These are phyloP conservation scores for Drosophila nebulosa DNA, from an alignment of 1,140 invertebrate genomes.

Conservation along the genomic window DNA sequence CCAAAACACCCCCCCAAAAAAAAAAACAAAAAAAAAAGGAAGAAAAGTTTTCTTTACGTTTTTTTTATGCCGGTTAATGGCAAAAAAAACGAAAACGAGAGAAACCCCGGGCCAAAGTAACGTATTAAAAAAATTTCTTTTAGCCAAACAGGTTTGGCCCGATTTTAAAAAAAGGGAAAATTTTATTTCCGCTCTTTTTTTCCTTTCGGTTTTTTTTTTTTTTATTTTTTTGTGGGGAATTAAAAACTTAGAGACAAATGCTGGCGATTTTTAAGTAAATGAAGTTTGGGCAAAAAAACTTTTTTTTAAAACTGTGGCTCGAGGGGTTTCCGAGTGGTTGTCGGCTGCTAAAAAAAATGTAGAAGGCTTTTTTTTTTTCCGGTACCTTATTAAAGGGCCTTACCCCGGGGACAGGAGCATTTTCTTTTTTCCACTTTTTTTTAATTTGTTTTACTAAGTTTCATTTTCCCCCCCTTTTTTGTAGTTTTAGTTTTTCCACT, in stretches of 20 bases:
- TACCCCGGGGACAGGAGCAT: neutral
- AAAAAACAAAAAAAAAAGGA: too few species aligned
- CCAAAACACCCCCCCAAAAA: conserved; percentile 17
- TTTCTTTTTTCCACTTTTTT: neutral
- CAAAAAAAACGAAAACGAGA: conserved; percentile 26
- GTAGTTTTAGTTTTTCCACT: too few species aligned
- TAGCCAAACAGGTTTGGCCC: conserved; percentile 54
- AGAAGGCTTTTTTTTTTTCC: neutral
- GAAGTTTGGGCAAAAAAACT: conserved; percentile 48
- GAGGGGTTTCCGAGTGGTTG: conserved; percentile 31
- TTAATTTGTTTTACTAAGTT: neutral
- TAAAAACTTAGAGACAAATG: conserved; percentile 20
- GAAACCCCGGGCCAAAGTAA: conserved; percentile 19
- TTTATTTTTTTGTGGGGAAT: conserved; percentile 29
- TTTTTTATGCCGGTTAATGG: conserved; percentile 44
- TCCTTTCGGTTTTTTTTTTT: conserved; percentile 14
- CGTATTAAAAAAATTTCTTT: conserved; percentile 67
- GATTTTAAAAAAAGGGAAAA: conserved; percentile 19
- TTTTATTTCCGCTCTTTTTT: conserved; percentile 14
- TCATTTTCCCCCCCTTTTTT: too few species aligned
- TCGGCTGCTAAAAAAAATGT: too few species aligned
- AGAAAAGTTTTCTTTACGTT: conserved; percentile 56
- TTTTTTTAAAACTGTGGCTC: conserved; percentile 36
- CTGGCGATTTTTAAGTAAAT: conserved; percentile 46
- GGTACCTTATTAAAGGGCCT: neutral